Conservation (phyloP, 2,113 vertebrate species). For the Gallinago jamesoni region DNA sequence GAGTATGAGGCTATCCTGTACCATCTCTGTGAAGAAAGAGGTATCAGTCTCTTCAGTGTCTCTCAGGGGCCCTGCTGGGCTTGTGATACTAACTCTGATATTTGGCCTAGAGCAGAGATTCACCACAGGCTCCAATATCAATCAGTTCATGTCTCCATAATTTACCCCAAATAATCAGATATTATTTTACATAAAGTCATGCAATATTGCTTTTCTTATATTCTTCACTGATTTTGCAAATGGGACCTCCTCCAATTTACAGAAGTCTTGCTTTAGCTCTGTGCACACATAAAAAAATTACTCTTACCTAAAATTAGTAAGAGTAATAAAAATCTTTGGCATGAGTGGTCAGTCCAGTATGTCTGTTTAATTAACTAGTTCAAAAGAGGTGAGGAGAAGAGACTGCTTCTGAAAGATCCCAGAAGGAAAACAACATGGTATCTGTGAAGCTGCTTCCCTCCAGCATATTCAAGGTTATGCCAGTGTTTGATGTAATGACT, state of each 20-base stretch:
- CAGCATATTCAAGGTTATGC: background rate
- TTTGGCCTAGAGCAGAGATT: background rate
- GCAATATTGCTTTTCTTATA: background rate
- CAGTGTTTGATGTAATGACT: background rate
- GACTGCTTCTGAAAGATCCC: background rate
- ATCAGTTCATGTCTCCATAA: background rate
- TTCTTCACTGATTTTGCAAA: background rate
- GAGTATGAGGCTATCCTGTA: background rate
- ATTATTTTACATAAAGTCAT: background rate
- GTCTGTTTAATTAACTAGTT: background rate
- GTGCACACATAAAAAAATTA: background rate
- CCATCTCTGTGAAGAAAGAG: background rate
- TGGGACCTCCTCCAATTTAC: background rate
- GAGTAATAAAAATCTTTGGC: background rate
- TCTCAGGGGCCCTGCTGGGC: background rate
- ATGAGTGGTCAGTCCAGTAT: background rate
- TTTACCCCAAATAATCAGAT: background rate
- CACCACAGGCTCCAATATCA: background rate
- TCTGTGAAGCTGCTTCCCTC: background rate
- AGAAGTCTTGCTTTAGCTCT: background rate
- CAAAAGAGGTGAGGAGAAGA: background rate
- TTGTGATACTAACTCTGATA: background rate
- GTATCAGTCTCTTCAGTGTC: background rate
- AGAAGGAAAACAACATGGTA: background rate
- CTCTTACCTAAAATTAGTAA: background rate